Conservation (phyloP, 2,797 vertebrate species). For the Epinephelus awoara region DNA sequence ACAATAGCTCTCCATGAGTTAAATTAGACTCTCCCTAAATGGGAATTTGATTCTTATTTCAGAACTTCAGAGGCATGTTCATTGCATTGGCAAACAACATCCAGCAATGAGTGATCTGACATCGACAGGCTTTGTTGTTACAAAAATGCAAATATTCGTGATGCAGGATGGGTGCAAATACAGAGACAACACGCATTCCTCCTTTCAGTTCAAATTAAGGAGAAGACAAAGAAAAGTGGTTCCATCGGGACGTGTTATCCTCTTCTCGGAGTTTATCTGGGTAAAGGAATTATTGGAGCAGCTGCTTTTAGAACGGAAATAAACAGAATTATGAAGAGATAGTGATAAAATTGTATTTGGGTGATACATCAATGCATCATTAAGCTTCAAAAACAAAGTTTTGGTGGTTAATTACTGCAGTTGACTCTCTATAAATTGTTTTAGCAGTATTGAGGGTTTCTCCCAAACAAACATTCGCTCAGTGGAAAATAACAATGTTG, state of each 20-base stretch:
- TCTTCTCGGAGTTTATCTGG: slow-evolving; percentile 76
- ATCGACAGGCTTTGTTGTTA: slow-evolving; percentile 86
- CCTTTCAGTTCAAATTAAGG: slow-evolving; percentile 83
- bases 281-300: slow-evolving; percentile 69
- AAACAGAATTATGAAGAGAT: slow-evolving; percentile 74
- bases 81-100: slow-evolving; percentile 81
- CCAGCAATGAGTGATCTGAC: slow-evolving; percentile 80
- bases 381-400: slow-evolving; percentile 72
- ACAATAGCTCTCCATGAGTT: slow-evolving; percentile 64
- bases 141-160: slow-evolving; percentile 83
- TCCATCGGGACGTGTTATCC: slow-evolving; percentile 81
- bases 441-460: slow-evolving; percentile 25
- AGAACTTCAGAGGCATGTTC: slow-evolving; percentile 83
- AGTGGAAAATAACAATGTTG: slow-evolving; percentile 41
- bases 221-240: slow-evolving; percentile 74
- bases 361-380: slow-evolving; percentile 73
- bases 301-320: slow-evolving; percentile 77
- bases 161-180: slow-evolving; percentile 74
- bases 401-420: slow-evolving; percentile 67
- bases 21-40: slow-evolving; percentile 79
- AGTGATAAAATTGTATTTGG: slow-evolving; percentile 65
- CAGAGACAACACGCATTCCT: slow-evolving; percentile 71
- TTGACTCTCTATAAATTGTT: slow-evolving; percentile 46
- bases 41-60: slow-evolving; percentile 83
- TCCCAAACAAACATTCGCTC: slow-evolving; percentile 33